Evolutionary conservation across 2,113 vertebrate species (phyloP), one percentile per base, ranked within the genome.

Genomic region (Triplophysa siluroides): DNA sequence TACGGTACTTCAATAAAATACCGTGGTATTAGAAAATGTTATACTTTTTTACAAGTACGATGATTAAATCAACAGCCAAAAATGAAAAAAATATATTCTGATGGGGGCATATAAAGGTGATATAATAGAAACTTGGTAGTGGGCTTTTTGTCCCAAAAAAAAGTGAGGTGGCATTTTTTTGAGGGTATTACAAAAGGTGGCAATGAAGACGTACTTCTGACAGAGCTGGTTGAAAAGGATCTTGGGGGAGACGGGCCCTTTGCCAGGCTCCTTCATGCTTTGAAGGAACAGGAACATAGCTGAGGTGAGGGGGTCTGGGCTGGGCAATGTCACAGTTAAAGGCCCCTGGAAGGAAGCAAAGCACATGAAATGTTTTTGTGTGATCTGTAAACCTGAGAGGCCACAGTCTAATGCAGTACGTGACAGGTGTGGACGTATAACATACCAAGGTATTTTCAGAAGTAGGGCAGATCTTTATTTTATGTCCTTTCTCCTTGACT

Each of bases 271-370:
- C 85, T 95, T 97, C 96, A 98, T 98, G 90, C 91, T 96, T 79
- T 97, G 95, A 78, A 99, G 95, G 89, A 99, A 98, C 86, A 96
- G 90, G 89, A 98, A 95, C 96, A 99, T 95, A 66, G 97, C 96
- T 47, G 96, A 95, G 65, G 98, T 98, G 91, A 99, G 90, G 16
- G 96, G 94, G 84, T 98, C 98, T 0, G 97, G 97, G 80, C 92
- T 93, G 70, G 95, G 91, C 68, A 99, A 93, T 43, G 90, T 93
- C 80, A 98, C 92, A 5, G 91, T 93, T 89, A 99, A 81, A 1
- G 93, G 92, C 83, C 91, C 95, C 97, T 99, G 89, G 78, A 87
- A 81, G 12, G 73, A 62, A 80, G 71, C 68, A 58, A 13, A 33
- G 23, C 61, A 81, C 66, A 21, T 21, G 43, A 21, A 45, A n/a